phyloP scores from a whole-genome alignment of 2,888 invertebrate species.

The Acanthosoma haemorrhoidale region DNA sequence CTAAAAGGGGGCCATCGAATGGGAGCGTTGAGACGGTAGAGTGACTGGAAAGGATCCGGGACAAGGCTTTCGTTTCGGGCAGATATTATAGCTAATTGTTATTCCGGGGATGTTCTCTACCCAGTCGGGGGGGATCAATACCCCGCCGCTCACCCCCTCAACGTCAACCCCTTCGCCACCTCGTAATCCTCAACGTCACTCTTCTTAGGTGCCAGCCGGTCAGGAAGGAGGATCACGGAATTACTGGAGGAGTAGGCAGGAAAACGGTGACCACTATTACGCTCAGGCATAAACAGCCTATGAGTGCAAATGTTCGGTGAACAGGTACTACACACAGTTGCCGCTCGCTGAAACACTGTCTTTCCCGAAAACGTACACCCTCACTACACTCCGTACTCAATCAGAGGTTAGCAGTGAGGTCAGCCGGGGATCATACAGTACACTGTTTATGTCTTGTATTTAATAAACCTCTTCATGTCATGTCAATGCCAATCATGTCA shows the following conservation, averaged over 20 bases:
- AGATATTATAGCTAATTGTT: conserved; percentile 29
- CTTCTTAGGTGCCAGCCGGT: not conserved
- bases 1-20: not conserved
- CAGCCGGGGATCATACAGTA: too few relatives aligned
- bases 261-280: not conserved
- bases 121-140: conserved; percentile 20
- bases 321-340: too few relatives aligned
- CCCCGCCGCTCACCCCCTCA: conserved; percentile 2
- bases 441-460: too few relatives aligned
- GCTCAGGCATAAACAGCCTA: too few relatives aligned
- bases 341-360: too few relatives aligned
- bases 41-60: not conserved
- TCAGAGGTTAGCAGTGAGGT: too few relatives aligned
- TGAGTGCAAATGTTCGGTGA: too few relatives aligned
- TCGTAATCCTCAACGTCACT: conserved; percentile 15
- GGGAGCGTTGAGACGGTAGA: not conserved
- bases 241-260: not conserved
- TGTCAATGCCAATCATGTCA: too few relatives aligned
- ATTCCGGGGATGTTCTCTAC: conserved; percentile 11
- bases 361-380: too few relatives aligned
- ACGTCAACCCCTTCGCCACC: conserved; percentile 25
- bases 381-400: too few relatives aligned
- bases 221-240: too few relatives aligned
- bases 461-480: too few relatives aligned
- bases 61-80: conserved; percentile 19